Percentiles rank a stretch among this genome's conserved stretches.
Conservation (phyloP, 2,888 invertebrate species). For the Xylota segnis region DNA sequence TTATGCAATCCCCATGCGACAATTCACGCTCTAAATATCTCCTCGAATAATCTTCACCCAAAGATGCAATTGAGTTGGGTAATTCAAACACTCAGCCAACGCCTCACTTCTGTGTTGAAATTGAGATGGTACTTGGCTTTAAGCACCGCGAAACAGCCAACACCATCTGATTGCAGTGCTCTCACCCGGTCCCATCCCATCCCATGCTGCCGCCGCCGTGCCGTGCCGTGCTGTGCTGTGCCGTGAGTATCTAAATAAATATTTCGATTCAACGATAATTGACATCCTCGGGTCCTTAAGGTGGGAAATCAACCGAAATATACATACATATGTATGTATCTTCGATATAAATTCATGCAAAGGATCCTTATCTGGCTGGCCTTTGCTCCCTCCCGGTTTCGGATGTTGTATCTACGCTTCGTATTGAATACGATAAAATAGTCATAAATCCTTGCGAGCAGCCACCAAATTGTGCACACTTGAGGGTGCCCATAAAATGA, state of each 20-base stretch:
- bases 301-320: constrained; percentile 31
- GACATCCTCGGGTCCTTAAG: constrained; percentile 42
- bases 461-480: constrained; percentile 18
- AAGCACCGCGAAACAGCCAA: constrained; percentile 37
- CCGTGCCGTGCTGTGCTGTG: background rate
- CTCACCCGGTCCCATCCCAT: background rate
- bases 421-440: constrained; percentile 27
- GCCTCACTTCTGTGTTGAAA: background rate
- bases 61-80: constrained; percentile 40
- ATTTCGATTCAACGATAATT: constrained; percentile 49
- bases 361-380: constrained; percentile 21
- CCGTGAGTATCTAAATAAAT: constrained; percentile 35
- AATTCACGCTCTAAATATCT: constrained; percentile 49
- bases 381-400: background rate
- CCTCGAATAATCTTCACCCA: constrained; percentile 22
- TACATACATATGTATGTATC: constrained; percentile 17
- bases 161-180: constrained; percentile 25
- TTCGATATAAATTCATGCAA: constrained; percentile 28
- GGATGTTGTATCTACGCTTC: background rate
- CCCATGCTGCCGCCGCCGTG: background rate
- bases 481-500: constrained; percentile 27
- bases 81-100: constrained; percentile 28
- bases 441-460: constrained; percentile 39
- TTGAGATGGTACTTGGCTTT: constrained; percentile 31
- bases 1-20: constrained; percentile 35